phyloP scores from a whole-genome alignment of 2,113 vertebrate genomes.

The Vireo altiloquus region DNA sequence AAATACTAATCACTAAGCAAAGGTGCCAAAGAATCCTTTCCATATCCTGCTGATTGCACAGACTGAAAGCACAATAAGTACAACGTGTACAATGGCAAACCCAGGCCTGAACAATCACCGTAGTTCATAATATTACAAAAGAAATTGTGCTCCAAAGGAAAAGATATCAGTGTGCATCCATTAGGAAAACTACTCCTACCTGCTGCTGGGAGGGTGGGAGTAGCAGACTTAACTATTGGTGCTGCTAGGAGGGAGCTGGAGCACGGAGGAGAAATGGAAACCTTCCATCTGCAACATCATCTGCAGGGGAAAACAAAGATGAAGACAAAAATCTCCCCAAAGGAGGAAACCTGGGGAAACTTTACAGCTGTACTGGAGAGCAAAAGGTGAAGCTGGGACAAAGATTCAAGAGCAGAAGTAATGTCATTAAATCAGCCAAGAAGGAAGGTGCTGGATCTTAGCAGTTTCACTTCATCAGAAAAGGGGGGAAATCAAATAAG shows the following conservation, averaged over 20 bases:
- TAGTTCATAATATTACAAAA: background rate
- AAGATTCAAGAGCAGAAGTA: background rate
- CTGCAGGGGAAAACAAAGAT: fast-evolving
- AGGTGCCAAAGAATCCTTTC: slow-evolving; percentile 32
- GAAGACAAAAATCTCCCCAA: background rate
- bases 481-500: background rate
- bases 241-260: background rate
- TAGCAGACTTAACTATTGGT: background rate
- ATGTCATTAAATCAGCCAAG: background rate
- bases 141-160: background rate
- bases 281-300: background rate
- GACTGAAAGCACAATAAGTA: background rate
- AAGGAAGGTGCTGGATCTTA: background rate
- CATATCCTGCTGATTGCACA: background rate
- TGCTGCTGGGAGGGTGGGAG: background rate
- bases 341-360: background rate
- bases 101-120: background rate
- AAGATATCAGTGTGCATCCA: background rate
- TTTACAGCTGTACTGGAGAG: background rate
- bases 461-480: background rate
- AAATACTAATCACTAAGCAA: slow-evolving; percentile 23
- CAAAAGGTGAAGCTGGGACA: background rate
- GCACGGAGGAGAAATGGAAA: background rate
- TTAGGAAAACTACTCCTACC: background rate
- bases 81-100: background rate